Evolutionary conservation across 2,888 invertebrate species (phyloP), one percentile per base, ranked within the genome.

Genomic region (Omphaloscelis lunosa): DNA sequence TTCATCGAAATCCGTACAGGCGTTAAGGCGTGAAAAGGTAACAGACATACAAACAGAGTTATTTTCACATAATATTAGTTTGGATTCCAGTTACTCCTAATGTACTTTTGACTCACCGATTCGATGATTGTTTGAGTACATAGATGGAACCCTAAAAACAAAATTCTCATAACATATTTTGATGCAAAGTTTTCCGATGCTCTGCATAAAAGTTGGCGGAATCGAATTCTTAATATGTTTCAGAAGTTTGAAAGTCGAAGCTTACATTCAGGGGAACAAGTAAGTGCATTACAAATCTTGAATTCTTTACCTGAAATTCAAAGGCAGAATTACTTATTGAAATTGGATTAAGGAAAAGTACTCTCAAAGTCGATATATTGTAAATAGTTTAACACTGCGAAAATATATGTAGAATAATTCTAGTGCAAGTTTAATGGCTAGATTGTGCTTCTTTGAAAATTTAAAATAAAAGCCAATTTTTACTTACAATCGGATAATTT

Each of bases 191-290:
- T 72, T 65, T 53, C 29, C 34, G 41, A 20, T 41, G 39, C 12
- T 27, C 7, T 23, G 41, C 27, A 72, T 23, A 20, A 41, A 78
- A 59, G 41, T 78, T 66, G 15, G 9, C 27, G n/a, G 27, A 78
- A 78, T 72, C 51, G 27, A 65, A 65, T 78, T 72, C 58, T 17
- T 23, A 72, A 77, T 7, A 51, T 17, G 9, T 34, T 63, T 53
- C 45, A n/a, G 27, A 41, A 78, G 72, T 78, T 72, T 66, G 34
- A 27, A 65, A 72, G 27, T 20, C 17, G 51, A 27, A 65, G 12
- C 20, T 12, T 48, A 58, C 17, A 51, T 72, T 12, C 20, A 45
- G 34, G 41, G 29, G 15, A 41, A 17, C 20, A 17, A n/a, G n/a
- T 20, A 77, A 41, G 17, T 58, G 65, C 6, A 58, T 77, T 48